A percentile compares a stretch with the other conserved stretches of the same genome.
Conservation (phyloP, 2,797 vertebrate genomes). For the Ammospiza maritima region DNA sequence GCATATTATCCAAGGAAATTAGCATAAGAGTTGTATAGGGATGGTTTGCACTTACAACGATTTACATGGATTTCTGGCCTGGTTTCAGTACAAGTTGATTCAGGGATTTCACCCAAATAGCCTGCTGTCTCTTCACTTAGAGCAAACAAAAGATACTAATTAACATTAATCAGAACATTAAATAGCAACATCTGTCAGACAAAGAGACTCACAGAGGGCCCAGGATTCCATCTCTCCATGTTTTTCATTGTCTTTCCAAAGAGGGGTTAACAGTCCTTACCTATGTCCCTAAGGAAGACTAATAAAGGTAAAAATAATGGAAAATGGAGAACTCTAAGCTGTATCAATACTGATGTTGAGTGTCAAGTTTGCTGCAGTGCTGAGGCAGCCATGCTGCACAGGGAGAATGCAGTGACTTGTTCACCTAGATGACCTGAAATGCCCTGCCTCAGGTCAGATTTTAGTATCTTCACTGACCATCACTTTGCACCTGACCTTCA, state of each 20-base stretch:
- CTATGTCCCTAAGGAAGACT: not conserved
- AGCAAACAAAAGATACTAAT: not conserved
- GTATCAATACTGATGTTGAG: not conserved
- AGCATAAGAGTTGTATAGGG: not conserved
- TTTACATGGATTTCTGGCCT: not conserved
- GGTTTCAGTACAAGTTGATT: not conserved
- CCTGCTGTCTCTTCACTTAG: not conserved
- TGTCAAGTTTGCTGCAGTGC: not conserved
- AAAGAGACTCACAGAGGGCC: not conserved
- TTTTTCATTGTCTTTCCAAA: not conserved
- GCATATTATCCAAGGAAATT: not conserved
- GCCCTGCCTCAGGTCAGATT: not conserved
- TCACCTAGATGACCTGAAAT: not conserved
- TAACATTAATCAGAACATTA: not conserved
- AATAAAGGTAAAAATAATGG: not conserved
- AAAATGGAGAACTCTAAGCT: not conserved
- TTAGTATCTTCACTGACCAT: not conserved
- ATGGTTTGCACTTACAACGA: not conserved
- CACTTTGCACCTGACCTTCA: not conserved
- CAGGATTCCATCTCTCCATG: not conserved
- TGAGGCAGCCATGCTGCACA: not conserved
- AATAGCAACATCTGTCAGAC: not conserved
- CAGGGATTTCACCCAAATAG: not conserved
- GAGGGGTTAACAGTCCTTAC: not conserved
- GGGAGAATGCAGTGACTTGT: accelerated